Base-by-base conservation (phyloP, 2,113 vertebrate genomes). In the Hyperopisus bebe region DNA sequence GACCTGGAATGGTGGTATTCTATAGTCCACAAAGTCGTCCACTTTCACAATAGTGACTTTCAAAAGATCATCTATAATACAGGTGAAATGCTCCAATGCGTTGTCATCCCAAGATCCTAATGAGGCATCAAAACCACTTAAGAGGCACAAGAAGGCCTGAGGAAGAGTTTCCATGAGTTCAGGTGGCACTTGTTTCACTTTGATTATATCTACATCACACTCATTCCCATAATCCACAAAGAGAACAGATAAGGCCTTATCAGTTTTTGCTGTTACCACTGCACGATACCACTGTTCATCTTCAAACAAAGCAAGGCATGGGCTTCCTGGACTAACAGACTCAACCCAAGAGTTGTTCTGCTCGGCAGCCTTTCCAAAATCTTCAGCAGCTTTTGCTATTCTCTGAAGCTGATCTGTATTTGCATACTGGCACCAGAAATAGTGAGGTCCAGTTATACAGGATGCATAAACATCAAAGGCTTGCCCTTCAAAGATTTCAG, bases 151-250 rank as follows among this genome's bases (percentile, higher is more conserved):
- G 92, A 99, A 98, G 0, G 97, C 97, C 91, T 97, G 97, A 90
- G 95, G 94, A 11, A 96, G 95, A 44, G 95, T 88, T 8, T 91
- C 19, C 10, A 96, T 55, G 15, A 98, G 92, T 3, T 94, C 91
- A 17, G 88, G 2, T 0, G 97, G 95, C 6, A 99, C 94, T 58
- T 92, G 92, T 89, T 91, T 95, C 70, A 98, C 86, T 27, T 95
- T 89, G 31, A 94, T 92, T 3, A 93, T 3, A 9, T 91, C 92
- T 44, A 96, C 92, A 9, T 93, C 88, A 42, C 96, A 96, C 48
- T 94, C 88, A 1, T 97, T 98, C 90, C 98, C 98, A 0, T 98
- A 98, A 94, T 99, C 98, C 47, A 99, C 93, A 1, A 97, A 97
- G 47, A 95, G 91, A 90, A 99, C 93, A 0, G 94, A 95, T 0